Base-by-base conservation (phyloP, 2,888 invertebrate genomes). In the Tanypteryx hageni region DNA sequence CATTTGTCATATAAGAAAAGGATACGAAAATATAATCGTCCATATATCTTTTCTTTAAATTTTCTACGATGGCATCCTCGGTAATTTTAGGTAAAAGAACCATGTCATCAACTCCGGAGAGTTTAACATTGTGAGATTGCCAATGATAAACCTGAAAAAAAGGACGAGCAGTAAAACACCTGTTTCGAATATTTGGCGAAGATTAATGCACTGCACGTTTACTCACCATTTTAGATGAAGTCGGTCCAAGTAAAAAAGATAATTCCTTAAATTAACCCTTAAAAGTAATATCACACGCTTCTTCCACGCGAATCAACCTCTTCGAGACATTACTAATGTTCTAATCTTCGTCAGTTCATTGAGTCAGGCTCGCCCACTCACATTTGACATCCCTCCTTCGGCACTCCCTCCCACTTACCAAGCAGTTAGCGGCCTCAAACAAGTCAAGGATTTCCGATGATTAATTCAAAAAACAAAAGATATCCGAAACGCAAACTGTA, bases 101-200 rank as follows among this genome's bases (percentile, higher is more conserved):
- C 97, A 97, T 97, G 94, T 97, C 97, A 94, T 97, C 97, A 94
- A 97, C 97, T 4, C 97, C 97, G 64, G 96, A 96, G 93, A 96
- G 96, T 94, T 97, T 97, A 94, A 96, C 96, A 96, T 96, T 96
- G 95, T 96, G 96, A 94, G 96, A 96, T 94, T 97, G 97, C 97
- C 97, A 97, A 94, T 97, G 97, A 94, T 97, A 97, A 92, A 96
- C 96, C 96, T 96, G 94, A 4, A 84, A 92, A 84, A 92, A 92
- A 83, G 27, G 61, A 16, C 7, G 11, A 86, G 31, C 27, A 89
- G 27, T 58, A 18, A 44, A 9, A 57, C 14, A 58, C 16, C 61
- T 8, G 14, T 57, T 22, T 27, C 8, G 57, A 14, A 44, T 44
- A 44, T 5, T 44, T 3, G 7, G 8, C 44, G 16, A 81, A 27